Conservation (phyloP, 1,140 invertebrate species). For the Pectinophora gossypiella region DNA sequence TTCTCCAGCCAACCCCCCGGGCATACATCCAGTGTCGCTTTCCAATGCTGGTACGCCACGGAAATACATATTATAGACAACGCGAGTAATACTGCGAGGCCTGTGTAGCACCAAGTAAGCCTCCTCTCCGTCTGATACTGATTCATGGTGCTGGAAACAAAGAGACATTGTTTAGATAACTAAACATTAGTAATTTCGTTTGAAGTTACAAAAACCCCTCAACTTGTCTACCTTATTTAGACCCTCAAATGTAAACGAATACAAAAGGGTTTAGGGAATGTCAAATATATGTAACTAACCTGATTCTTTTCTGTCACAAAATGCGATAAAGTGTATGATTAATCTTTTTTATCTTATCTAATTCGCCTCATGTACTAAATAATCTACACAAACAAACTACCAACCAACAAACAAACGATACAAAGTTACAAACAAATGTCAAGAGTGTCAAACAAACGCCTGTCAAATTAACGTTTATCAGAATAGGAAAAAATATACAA, state of each 20-base stretch:
- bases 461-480: too few relatives aligned
- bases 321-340: neutral
- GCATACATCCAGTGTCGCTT: conserved; percentile 78
- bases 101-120: conserved; percentile 74
- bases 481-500: too few relatives aligned
- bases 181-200: too few relatives aligned
- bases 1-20: conserved; percentile 71
- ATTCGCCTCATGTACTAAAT: neutral
- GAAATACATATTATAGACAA: conserved; percentile 76
- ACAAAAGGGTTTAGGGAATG: neutral
- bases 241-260: too few relatives aligned
- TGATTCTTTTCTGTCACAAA: neutral
- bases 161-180: too few relatives aligned
- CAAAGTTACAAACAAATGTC: neutral
- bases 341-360: neutral
- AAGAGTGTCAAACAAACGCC: neutral
- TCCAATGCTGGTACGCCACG: conserved; percentile 81
- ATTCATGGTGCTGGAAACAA: conserved; percentile 44
- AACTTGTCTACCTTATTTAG: too few relatives aligned
- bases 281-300: neutral
- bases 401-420: too few relatives aligned
- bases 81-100: conserved; percentile 67
- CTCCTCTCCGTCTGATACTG: conserved; percentile 73
- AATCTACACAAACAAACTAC: neutral
- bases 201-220: too few relatives aligned